phyloP scores from a whole-genome alignment of 2,113 vertebrate species.

The Gasterosteus aculeatus region DNA sequence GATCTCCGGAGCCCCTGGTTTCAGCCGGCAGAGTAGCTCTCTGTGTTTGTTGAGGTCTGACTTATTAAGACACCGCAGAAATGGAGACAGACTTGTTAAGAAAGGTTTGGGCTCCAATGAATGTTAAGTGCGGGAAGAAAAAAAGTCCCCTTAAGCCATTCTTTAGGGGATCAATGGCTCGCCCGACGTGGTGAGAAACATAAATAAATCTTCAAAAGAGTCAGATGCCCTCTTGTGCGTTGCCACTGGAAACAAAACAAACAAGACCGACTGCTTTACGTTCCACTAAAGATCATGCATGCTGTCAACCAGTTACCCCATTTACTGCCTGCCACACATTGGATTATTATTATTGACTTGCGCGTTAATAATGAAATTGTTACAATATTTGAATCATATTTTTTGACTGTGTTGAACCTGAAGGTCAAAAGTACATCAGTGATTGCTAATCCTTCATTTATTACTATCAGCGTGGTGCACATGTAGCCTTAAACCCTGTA shows the following conservation, averaged over 20 bases:
- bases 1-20: slow-evolving; percentile 27
- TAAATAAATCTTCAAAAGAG: slow-evolving; percentile 11
- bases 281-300: slow-evolving; percentile 11
- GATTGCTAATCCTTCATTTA: slow-evolving; percentile 48
- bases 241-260: neutral
- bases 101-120: slow-evolving; percentile 27
- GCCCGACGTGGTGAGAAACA: slow-evolving; percentile 33
- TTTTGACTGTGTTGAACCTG: slow-evolving; percentile 29
- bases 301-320: neutral
- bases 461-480: slow-evolving; percentile 68
- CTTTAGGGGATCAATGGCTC: slow-evolving; percentile 23
- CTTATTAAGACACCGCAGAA: slow-evolving; percentile 29
- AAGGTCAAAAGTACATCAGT: slow-evolving; percentile 55
- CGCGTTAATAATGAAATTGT: slow-evolving; percentile 8
- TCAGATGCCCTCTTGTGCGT: neutral
- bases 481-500: slow-evolving; percentile 48
- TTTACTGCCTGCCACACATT: neutral
- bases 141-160: slow-evolving; percentile 17
- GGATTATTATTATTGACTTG: slow-evolving; percentile 22
- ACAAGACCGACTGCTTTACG: neutral
- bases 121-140: slow-evolving; percentile 37
- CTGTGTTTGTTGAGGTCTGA: slow-evolving; percentile 17
- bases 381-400: neutral
- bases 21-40: slow-evolving; percentile 8
- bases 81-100: slow-evolving; percentile 30